phyloP scores from a whole-genome alignment of 2,113 vertebrate genomes.

The Andinoacara biseriatus region DNA sequence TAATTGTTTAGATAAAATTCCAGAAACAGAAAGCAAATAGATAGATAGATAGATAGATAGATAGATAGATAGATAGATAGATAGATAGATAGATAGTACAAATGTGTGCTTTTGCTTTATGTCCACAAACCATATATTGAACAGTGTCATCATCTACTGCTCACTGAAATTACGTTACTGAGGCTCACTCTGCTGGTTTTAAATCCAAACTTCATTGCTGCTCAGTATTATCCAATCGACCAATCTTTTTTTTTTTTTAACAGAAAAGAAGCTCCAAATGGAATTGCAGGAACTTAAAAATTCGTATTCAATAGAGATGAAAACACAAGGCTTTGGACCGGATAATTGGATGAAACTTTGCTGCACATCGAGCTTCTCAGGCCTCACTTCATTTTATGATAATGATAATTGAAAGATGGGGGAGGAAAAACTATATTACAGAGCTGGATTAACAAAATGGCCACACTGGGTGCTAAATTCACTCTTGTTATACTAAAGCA shows the following conservation, averaged over 20 bases:
- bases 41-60: no score
- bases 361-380: conserved; percentile 68
- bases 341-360: conserved; percentile 79
- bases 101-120: not conserved
- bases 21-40: conserved; percentile 24
- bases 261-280: conserved; percentile 42
- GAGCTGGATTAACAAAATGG: conserved; percentile 75
- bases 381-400: conserved; percentile 78
- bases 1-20: conserved; percentile 52
- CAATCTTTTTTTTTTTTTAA: conserved; percentile 38
- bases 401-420: conserved; percentile 82
- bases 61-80: no score
- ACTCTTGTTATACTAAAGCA: conserved; percentile 69
- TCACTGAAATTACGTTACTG: not conserved
- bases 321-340: conserved; percentile 75
- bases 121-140: not conserved
- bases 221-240: conserved; percentile 46
- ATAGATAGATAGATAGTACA: not conserved
- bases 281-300: conserved; percentile 62
- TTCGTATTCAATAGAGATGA: conserved; percentile 76
- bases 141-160: not conserved
- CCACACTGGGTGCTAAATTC: conserved; percentile 65
- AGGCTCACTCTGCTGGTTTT: conserved; percentile 16
- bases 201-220: conserved; percentile 31
- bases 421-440: conserved; percentile 73